phyloP scores from a whole-genome alignment of 2,888 invertebrate species.

The Chromoteleia sp. region DNA sequence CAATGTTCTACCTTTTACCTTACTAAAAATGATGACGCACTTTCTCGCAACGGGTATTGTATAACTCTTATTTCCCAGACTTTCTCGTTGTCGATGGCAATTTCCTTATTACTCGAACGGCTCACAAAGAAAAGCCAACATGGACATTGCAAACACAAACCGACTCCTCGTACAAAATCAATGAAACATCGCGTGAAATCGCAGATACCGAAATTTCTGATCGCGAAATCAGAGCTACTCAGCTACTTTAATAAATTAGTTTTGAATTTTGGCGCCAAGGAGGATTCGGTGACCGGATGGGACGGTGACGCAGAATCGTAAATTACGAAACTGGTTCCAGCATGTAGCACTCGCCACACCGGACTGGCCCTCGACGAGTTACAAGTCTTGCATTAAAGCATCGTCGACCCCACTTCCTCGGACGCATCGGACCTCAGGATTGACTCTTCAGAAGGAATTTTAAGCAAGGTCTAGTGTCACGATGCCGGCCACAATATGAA shows the following conservation, averaged over 20 bases:
- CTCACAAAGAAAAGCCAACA: constrained; percentile 33
- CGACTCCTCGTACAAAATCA: not conserved
- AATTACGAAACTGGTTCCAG: constrained; percentile 47
- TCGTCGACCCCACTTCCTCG: constrained; percentile 56
- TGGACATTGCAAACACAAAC: constrained; percentile 12
- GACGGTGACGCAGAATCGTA: not conserved
- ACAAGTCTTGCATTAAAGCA: constrained; percentile 53
- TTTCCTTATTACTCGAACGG: constrained; percentile 33
- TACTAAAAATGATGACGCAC: constrained; percentile 40
- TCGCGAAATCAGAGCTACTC: too few species aligned
- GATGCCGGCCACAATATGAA: constrained; percentile 15
- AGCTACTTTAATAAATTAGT: too few species aligned
- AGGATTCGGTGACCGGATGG: not conserved
- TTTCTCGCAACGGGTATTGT: constrained; percentile 49
- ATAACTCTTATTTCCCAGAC: constrained; percentile 51
- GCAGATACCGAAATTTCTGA: too few species aligned
- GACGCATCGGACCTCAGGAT: constrained; percentile 36
- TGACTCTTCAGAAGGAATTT: constrained; percentile 38
- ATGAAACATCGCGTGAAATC: constrained; percentile 4
- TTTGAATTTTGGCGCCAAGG: constrained; percentile 19
- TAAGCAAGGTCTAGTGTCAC: constrained; percentile 55
- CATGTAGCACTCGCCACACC: constrained; percentile 42
- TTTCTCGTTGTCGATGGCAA: constrained; percentile 42
- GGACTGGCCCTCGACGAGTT: constrained; percentile 51
- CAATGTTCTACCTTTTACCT: constrained; percentile 40